Evolutionary conservation across 1,140 invertebrate genomes (phyloP), one percentile per base, ranked within the genome.

Genomic region (Cepaea nemoralis): DNA sequence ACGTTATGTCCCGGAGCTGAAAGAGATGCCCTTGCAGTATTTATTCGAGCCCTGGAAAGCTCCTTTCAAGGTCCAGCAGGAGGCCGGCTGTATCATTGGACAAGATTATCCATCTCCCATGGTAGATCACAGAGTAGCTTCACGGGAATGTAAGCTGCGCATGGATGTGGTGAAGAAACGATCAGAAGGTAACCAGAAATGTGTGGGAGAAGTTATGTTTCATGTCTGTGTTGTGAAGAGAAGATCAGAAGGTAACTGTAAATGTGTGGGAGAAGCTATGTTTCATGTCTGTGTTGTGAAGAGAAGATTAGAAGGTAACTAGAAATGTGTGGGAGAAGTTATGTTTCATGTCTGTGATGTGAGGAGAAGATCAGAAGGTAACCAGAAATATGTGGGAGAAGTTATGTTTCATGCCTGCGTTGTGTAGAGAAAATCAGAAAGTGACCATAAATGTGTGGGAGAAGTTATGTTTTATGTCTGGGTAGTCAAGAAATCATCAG

Each of bases 41-140:
- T 85, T 93, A 63, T 93, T 92, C 89, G 91, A 92, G 81, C 92
- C 92, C 0, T 93, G 92, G 92, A 92, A 91, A 83, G 92, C 92
- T 27, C 92, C 92, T 10, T 73, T 85, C 19, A 84, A 86, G 33
- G 83, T 93, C 12, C 92, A 93, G 83, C 85, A 91, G 76, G 87
- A 89, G 66, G 89, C 89, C 10, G 88, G 90, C 19, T 93, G 92
- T 85, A 86, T 93, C 39, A 89, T 93, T 70, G 91, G 92, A 1
- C 84, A 88, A 79, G 92, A 93, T 85, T 93, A 93, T 85, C 92
- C 92, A 1, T 50, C 83, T 50, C 91, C 90, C 22, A 91, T 93
- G 59, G 90, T 93, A 0, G 87, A 92, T 71, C 92, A 93, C 83
- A 88, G 88, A 75, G 81, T 86, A 67, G 90, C 87, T 6, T 87